These are phyloP conservation scores for Ailuropoda melanoleuca DNA, from an alignment of 2,113 vertebrate species.

Conservation along the genomic window DNA sequence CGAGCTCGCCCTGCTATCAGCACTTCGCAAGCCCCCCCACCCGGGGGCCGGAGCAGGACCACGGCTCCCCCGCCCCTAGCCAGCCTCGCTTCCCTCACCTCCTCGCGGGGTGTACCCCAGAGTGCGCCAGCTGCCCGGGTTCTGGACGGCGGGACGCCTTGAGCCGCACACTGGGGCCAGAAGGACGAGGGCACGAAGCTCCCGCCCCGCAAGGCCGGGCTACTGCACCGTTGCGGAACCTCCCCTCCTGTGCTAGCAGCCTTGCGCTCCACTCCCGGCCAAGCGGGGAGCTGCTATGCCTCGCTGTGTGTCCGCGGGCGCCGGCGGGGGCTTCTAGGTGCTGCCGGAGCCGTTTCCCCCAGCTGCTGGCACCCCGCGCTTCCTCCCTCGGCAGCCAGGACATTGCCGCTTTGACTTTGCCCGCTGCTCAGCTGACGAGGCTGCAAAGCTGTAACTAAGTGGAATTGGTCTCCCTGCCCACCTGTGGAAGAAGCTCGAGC, in stretches of 20 bases:
- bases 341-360: not conserved
- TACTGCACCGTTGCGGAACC: not conserved
- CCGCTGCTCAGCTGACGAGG: not conserved
- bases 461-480: conserved; percentile 62
- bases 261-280: not conserved
- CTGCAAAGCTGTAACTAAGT: conserved; percentile 6
- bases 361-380: conserved; percentile 27
- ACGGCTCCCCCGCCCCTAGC: not conserved
- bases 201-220: conserved; percentile 39
- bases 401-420: not conserved
- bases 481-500: conserved; percentile 72
- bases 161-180: not conserved
- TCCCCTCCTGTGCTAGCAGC: not conserved
- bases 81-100: not conserved
- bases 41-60: not conserved
- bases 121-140: conserved; percentile 9
- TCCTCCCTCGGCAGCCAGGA: conserved; percentile 30
- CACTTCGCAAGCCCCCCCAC: not conserved
- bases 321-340: not conserved
- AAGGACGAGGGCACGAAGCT: conserved; percentile 47
- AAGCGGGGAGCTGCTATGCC: not conserved
- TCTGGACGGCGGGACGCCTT: conserved; percentile 4
- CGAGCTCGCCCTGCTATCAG: not conserved
- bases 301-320: not conserved
- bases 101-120: not conserved